Percentiles rank a stretch among this genome's conserved stretches.
Evolutionary conservation across 2,888 invertebrate genomes (phyloP).

Genomic region (Parnassius smintheus): DNA sequence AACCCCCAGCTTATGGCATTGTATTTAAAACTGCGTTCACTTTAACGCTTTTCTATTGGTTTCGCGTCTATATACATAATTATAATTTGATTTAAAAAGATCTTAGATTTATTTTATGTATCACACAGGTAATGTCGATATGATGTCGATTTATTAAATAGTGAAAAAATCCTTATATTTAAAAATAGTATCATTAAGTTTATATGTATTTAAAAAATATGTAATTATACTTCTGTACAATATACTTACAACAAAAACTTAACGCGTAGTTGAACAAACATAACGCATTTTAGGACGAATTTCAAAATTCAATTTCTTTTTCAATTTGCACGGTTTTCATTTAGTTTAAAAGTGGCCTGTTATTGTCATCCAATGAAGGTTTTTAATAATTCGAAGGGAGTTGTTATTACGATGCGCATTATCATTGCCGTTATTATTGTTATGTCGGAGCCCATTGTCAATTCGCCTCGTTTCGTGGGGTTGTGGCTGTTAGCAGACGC

Average conservation of each 20-base stretch:
- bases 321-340: slow-evolving; percentile 59
- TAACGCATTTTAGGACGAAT: slow-evolving; percentile 30
- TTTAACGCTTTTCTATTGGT: too few species aligned
- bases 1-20: too few species aligned
- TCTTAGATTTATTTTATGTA: too few species aligned
- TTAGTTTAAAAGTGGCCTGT: slow-evolving; percentile 68
- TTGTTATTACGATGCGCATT: slow-evolving; percentile 62
- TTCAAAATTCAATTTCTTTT: slow-evolving; percentile 57
- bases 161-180: too few species aligned
- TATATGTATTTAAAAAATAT: too few species aligned
- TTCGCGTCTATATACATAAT: too few species aligned
- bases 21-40: too few species aligned
- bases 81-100: too few species aligned
- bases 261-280: not conserved
- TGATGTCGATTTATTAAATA: too few species aligned
- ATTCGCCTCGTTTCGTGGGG: slow-evolving; percentile 37
- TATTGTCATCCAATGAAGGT: slow-evolving; percentile 74
- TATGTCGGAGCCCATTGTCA: slow-evolving; percentile 51
- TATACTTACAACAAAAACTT: not conserved
- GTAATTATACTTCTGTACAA: too few species aligned
- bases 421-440: slow-evolving; percentile 65
- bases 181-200: too few species aligned
- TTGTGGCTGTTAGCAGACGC: slow-evolving; percentile 63
- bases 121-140: too few species aligned
- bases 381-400: slow-evolving; percentile 77